Conservation (phyloP, 2,797 vertebrate species). For the Halcyon smyrnensis region DNA sequence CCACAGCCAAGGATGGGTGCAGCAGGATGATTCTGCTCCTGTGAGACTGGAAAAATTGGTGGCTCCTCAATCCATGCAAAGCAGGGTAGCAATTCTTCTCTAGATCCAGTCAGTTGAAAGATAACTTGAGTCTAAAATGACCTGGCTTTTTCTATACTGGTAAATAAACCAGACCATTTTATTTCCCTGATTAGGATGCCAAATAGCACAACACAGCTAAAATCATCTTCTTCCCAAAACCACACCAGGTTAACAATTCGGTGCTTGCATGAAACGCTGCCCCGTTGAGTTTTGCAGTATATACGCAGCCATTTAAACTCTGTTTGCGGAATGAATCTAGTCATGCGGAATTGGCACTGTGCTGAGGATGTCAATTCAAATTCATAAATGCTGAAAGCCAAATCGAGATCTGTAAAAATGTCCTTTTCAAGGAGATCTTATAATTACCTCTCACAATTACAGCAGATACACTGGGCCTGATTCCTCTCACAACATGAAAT, state of each 20-base stretch:
- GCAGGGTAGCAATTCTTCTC: fast-evolving
- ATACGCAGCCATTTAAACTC: background rate
- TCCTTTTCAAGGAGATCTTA: conserved; percentile 66
- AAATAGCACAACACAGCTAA: background rate
- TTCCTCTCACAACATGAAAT: conserved; percentile 17
- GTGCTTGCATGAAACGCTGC: background rate
- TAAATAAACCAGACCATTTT: background rate
- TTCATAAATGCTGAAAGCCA: conserved; percentile 68
- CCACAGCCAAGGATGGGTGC: background rate
- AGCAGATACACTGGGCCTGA: conserved; percentile 16
- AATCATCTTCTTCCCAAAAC: background rate
- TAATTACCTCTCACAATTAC: conserved; percentile 54
- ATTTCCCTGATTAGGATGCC: background rate
- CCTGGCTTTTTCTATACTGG: background rate
- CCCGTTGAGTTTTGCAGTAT: background rate
- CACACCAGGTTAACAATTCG: background rate
- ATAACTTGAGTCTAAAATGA: background rate
- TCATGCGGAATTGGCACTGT: conserved; percentile 57
- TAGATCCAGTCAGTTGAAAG: background rate
- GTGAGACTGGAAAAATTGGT: background rate
- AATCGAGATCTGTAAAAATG: conserved; percentile 55
- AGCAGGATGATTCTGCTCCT: background rate
- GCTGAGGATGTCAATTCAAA: conserved; percentile 65
- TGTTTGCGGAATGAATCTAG: conserved; percentile 29
- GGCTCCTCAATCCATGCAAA: background rate